These are phyloP conservation scores for Muschampia plurimacula DNA, from an alignment of 2,888 invertebrate genomes.

Conservation along the genomic window DNA sequence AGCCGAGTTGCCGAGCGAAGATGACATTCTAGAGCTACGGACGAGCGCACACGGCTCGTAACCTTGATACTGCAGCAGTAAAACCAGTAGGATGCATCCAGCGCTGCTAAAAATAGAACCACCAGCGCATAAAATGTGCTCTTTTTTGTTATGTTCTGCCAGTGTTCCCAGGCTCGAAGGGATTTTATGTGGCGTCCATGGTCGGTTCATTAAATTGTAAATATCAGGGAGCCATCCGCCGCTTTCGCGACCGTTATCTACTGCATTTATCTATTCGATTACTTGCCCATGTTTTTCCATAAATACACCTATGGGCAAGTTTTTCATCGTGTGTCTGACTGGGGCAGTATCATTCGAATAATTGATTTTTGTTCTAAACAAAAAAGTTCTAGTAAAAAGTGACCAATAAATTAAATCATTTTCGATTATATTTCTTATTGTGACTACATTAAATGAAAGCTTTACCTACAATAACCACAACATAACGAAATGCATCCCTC, in stretches of 20 bases:
- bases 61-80: constrained; percentile 80
- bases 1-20: constrained; percentile 57
- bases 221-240: constrained; percentile 55
- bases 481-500: no score
- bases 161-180: constrained; percentile 69
- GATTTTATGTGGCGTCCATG: constrained; percentile 66
- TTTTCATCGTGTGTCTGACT: constrained; percentile 27
- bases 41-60: constrained; percentile 58
- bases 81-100: constrained; percentile 79
- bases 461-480: no score
- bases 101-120: constrained; percentile 77
- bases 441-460: no score
- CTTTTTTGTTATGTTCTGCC: constrained; percentile 70
- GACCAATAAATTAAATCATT: no score
- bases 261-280: constrained; percentile 41
- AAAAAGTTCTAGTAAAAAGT: neutral
- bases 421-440: no score
- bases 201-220: constrained; percentile 70
- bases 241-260: constrained; percentile 53
- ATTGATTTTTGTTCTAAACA: constrained; percentile 18
- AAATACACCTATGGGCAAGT: constrained; percentile 24
- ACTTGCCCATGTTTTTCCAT: constrained; percentile 39
- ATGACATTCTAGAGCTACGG: constrained; percentile 66
- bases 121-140: constrained; percentile 71
- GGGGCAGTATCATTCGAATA: constrained; percentile 32